A percentile compares a stretch with the other conserved stretches of the same genome.
phyloP scores from a whole-genome alignment of 2,113 vertebrate genomes.

The Muntiacus reevesi region DNA sequence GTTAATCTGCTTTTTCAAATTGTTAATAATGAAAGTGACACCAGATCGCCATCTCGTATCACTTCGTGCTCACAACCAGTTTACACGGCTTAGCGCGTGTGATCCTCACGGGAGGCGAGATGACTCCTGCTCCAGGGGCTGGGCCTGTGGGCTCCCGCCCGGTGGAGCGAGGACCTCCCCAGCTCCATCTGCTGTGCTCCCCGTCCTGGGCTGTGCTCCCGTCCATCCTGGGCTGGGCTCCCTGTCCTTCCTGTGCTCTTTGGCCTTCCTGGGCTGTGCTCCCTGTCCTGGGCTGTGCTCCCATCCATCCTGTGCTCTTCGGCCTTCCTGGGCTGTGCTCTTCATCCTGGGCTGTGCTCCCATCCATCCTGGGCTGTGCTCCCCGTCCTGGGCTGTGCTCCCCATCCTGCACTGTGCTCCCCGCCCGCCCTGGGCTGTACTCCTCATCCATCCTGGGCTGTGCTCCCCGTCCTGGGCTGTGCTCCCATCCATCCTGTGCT shows the following conservation, averaged over 20 bases:
- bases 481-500: too few relatives aligned
- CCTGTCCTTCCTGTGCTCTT: neutral
- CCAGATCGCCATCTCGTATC: neutral
- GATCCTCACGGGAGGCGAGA: neutral
- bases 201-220: accelerated
- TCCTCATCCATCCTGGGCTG: too few relatives aligned
- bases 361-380: neutral
- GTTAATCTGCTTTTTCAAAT: neutral
- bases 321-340: neutral
- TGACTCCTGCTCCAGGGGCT: too few relatives aligned
- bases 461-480: too few relatives aligned
- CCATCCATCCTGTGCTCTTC: too few relatives aligned
- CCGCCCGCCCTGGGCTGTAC: too few relatives aligned
- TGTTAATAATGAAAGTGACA: neutral
- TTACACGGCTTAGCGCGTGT: neutral
- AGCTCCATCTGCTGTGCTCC: neutral
- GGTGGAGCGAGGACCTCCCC: neutral
- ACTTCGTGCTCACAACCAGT: neutral
- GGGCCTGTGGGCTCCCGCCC: accelerated
- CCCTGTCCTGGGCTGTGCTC: too few relatives aligned
- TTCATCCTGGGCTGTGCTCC: accelerated
- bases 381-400: too few relatives aligned
- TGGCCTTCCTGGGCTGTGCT: too few relatives aligned
- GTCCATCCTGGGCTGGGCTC: neutral
- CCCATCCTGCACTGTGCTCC: too few relatives aligned